These are phyloP conservation scores for Chromis chromis DNA, from an alignment of 2,797 vertebrate genomes.

Conservation along the genomic window DNA sequence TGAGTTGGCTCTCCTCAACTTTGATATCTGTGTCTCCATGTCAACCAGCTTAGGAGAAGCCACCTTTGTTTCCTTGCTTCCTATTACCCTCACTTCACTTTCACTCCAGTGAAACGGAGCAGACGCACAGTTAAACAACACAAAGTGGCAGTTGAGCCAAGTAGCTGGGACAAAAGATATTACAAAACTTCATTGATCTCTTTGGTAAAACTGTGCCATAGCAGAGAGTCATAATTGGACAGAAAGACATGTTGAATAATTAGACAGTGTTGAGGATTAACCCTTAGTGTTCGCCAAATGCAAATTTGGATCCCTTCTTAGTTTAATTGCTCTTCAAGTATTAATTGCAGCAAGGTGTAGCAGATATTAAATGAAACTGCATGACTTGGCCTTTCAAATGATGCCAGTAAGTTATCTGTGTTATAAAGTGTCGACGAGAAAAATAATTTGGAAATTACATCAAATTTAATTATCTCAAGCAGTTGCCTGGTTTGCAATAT, in stretches of 20 bases:
- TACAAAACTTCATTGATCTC: slow-evolving; percentile 47
- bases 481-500: no score
- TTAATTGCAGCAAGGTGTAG: no score
- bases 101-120: slow-evolving; percentile 46
- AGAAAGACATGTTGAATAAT: slow-evolving; percentile 31
- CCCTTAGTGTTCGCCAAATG: no score
- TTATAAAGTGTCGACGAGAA: no score
- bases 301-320: no score
- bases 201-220: slow-evolving; percentile 14
- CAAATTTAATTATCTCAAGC: no score
- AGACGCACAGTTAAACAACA: slow-evolving; percentile 31
- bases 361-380: no score
- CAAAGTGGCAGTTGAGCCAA: slow-evolving; percentile 36
- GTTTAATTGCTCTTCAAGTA: no score
- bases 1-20: slow-evolving; percentile 58
- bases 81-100: slow-evolving; percentile 47
- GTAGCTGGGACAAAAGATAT: slow-evolving; percentile 45
- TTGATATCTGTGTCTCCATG: slow-evolving; percentile 70
- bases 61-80: slow-evolving; percentile 43
- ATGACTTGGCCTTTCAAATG: no score
- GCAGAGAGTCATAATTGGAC: slow-evolving; percentile 26
- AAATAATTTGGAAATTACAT: no score
- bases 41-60: slow-evolving; percentile 35
- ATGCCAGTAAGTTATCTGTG: no score
- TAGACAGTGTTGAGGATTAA: slow-evolving; percentile 6